Evolutionary conservation across 2,113 vertebrate species (phyloP), one percentile per base, ranked within the genome.

Genomic region (Rhinoderma darwinii): DNA sequence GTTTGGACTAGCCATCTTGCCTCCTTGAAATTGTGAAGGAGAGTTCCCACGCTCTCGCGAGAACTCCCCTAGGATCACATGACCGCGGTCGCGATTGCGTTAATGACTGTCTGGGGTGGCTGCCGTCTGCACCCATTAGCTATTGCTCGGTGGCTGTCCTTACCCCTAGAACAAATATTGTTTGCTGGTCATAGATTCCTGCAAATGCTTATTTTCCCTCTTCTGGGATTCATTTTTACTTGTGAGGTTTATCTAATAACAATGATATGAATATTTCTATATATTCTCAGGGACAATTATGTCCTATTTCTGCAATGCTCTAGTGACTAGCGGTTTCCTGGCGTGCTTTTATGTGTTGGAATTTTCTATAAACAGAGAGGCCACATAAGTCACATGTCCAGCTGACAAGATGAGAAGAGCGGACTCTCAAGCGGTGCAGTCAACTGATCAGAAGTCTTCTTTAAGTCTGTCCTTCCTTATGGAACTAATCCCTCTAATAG

Each of bases 401-500:
- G 41, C 43, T 50, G 68, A 50, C 79, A 50, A 59, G 68, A 74
- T 27, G 78, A 37, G 68, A 82, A 68, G 50, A 25, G 27, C 3
- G 51, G 39, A 74, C 54, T 47, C 51, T 35, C 27, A 22, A 56
- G 59, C 30, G 74, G 79, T 75, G 44, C 70, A 41, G 51, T 87
- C 66, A 82, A 74, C 70, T 61, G 68, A 87, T 82, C 82, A 85
- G 56, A 66, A 59, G 77, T 74, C n/a, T 56, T 86, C 12, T 74
- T 77, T 85, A 4, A 77, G 15, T 32, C 17, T 61, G 63, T 41
- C 70, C 47, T 44, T 73, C 54, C 72, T 37, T 18, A 70, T 74
- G 54, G 79, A 82, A 87, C 86, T 87, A 87, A 87, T 87, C 86
- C 68, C 78, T 32, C 86, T 87, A 82, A 82, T 87, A 87, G 37